phyloP scores from a whole-genome alignment of 2,888 invertebrate genomes.

The Pardosa pseudoannulata region DNA sequence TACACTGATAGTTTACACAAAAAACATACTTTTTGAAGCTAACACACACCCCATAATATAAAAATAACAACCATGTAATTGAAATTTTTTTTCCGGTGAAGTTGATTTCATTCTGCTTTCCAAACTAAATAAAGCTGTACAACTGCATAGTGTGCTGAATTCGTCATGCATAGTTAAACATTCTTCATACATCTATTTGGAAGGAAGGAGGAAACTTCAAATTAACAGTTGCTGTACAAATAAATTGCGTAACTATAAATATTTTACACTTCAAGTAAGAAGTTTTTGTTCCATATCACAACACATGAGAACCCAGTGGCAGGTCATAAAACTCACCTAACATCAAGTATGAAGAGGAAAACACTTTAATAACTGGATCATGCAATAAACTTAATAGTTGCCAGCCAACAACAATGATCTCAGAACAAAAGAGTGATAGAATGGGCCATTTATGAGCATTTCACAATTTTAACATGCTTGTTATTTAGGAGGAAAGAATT shows the following conservation, averaged over 20 bases:
- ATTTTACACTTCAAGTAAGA: slow-evolving; percentile 51
- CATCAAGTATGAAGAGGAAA: neutral
- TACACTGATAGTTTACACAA: neutral
- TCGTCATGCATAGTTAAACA: slow-evolving; percentile 23
- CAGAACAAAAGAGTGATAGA: too few species aligned
- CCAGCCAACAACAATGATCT: neutral
- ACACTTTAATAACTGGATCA: neutral
- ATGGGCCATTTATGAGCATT: too few species aligned
- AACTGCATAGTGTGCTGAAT: slow-evolving; percentile 17
- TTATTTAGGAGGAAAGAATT: too few species aligned
- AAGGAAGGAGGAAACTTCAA: slow-evolving; percentile 14
- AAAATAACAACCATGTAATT: neutral
- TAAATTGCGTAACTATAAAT: slow-evolving; percentile 45
- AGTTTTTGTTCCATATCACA: slow-evolving; percentile 67
- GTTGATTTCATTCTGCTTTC: neutral
- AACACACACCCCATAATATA: neutral
- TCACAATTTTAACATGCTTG: too few species aligned
- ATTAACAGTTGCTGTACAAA: slow-evolving; percentile 65
- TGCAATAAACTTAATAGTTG: neutral
- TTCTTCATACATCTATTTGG: slow-evolving; percentile 35
- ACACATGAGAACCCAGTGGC: slow-evolving; percentile 44
- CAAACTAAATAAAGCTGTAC: slow-evolving; percentile 11
- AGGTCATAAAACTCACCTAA: slow-evolving; percentile 48
- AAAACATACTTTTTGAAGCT: neutral
- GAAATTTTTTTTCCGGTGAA: too few species aligned